Base-by-base conservation (phyloP, 2,888 invertebrate genomes). In the Nudaria mundana region DNA sequence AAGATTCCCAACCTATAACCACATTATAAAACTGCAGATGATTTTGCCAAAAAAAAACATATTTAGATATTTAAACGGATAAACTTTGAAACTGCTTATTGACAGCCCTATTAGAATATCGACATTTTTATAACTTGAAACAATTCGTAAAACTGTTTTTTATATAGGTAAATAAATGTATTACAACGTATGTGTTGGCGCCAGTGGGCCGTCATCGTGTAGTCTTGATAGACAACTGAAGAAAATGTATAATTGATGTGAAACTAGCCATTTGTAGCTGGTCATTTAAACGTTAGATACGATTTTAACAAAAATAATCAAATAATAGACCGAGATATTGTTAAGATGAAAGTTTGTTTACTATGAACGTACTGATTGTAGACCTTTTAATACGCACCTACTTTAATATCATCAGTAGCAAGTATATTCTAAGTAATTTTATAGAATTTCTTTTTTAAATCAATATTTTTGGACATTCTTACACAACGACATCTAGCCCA, bases 291-390 rank as follows among this genome's bases (percentile, higher is more conserved):
- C 30, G 34, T 34, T 43, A 43, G 42, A 26, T 43, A 43, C 37
- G 37, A 37, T 38, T 42, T 37, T 34, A 43, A 37, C 32, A 25
- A 43, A 43, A 43, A 43, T 37, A 43, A 43, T 43, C n/a, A 30
- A 29, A 7, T 43, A 34, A 43, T 43, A 22, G 34, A 30, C 25
- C 37, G 37, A 15, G 29, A 20, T 28, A 23, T 38, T 30, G 30
- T 34, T 30, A 35, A 35, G 23, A 40, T 20, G 24, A 36, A 37
- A 37, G 42, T 43, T 43, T 43, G 42, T 43, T 43, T 43, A 42
- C 33, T 25, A 20, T n/a, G n/a, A n/a, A n/a, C n/a, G n/a, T n/a
- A n/a, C n/a, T n/a, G n/a, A n/a, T n/a, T n/a, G n/a, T n/a, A n/a
- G n/a, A n/a, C n/a, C n/a, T n/a, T n/a, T n/a, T n/a, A n/a, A n/a